Conservation (phyloP, 2,888 invertebrate species). For the Ennomos fuscantarius region DNA sequence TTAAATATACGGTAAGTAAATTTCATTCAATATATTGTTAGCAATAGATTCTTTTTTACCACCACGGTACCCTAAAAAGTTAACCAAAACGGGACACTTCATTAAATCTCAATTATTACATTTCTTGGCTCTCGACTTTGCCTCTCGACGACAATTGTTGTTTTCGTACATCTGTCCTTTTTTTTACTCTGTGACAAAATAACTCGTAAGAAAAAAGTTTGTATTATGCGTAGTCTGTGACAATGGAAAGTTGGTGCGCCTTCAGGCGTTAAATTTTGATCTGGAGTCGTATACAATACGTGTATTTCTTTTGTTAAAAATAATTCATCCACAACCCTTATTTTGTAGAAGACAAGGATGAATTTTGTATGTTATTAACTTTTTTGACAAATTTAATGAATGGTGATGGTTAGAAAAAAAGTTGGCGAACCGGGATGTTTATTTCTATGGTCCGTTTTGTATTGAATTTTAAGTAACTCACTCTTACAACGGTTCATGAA, state of each 20-base stretch:
- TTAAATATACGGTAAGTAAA: too few relatives aligned
- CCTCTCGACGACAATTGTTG: constrained; percentile 57
- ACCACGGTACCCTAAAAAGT: constrained; percentile 42
- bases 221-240: constrained; percentile 1
- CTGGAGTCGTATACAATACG: constrained; percentile 31
- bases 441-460: too few relatives aligned
- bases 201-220: constrained; percentile 10
- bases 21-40: too few relatives aligned
- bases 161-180: constrained; percentile 69
- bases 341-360: constrained; percentile 6
- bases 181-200: constrained; percentile 41
- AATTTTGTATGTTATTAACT: constrained; percentile 18
- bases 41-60: not conserved
- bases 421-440: not conserved
- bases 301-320: constrained; percentile 23
- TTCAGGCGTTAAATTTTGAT: constrained; percentile 74
- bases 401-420: constrained; percentile 14
- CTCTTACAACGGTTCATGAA: too few relatives aligned
- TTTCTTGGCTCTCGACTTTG: constrained; percentile 59
- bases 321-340: constrained; percentile 12
- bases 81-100: constrained; percentile 60
- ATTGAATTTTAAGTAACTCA: too few relatives aligned
- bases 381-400: constrained; percentile 28
- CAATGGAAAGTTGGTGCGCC: constrained; percentile 29
- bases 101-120: constrained; percentile 75